Evolutionary conservation across 2,113 vertebrate species (phyloP).

Genomic region (Morphnarchus princeps): DNA sequence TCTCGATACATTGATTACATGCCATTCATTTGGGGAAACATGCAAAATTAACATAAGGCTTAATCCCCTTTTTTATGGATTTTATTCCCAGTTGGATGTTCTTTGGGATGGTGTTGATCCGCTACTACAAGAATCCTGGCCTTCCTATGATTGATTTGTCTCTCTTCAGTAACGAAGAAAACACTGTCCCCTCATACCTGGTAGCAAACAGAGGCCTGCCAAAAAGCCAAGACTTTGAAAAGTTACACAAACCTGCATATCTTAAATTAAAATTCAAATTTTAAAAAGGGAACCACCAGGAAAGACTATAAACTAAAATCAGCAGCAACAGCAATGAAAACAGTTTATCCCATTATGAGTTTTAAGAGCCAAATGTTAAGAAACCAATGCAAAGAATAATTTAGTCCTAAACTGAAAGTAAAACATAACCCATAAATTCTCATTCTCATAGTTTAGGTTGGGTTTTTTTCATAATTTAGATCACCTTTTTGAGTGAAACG

Average conservation of each 20-base stretch:
- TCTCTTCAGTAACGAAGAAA: not conserved
- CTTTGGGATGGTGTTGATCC: not conserved
- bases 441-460: not conserved
- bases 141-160: not conserved
- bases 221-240: not conserved
- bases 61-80: not conserved
- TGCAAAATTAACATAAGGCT: not conserved
- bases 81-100: not conserved
- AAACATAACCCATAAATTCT: not conserved
- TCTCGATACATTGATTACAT: not conserved
- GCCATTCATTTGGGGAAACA: not conserved
- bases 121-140: not conserved
- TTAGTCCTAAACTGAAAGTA: not conserved
- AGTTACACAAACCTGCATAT: not conserved
- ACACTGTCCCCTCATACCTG: not conserved
- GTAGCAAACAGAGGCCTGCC: not conserved
- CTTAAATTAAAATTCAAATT: not conserved
- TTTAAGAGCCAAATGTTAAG: not conserved
- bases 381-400: not conserved
- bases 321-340: not conserved
- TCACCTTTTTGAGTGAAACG: not conserved
- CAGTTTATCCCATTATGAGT: not conserved
- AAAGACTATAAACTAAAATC: not conserved
- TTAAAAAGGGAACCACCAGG: not conserved
- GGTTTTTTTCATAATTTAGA: not conserved